Conservation (phyloP, 1,140 invertebrate species). For the Aphaenogaster floridana region DNA sequence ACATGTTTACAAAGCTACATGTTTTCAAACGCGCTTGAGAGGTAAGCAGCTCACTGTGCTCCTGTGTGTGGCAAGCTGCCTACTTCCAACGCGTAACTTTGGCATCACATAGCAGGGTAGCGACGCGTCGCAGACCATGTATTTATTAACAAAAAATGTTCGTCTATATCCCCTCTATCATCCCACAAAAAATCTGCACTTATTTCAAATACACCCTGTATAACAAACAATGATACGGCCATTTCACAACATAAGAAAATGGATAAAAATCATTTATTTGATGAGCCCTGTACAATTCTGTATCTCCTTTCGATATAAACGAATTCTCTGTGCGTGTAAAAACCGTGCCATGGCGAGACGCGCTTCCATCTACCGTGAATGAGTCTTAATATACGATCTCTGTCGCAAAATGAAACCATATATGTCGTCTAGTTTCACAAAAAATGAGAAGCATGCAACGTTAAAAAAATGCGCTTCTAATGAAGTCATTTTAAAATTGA, state of each 20-base stretch:
- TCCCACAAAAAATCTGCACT: too few relatives aligned
- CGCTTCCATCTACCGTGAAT: conserved; percentile 30
- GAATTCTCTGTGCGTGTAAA: not conserved
- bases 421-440: conserved; percentile 40
- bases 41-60: too few relatives aligned
- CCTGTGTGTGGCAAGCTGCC: too few relatives aligned
- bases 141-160: too few relatives aligned
- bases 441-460: conserved; percentile 22
- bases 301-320: not conserved
- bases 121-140: too few relatives aligned
- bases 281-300: not conserved
- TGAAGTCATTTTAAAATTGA: conserved; percentile 31
- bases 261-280: not conserved
- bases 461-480: conserved; percentile 24
- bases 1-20: too few relatives aligned
- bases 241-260: not conserved
- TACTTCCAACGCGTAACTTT: too few relatives aligned
- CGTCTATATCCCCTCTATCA: too few relatives aligned
- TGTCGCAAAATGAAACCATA: conserved; percentile 26
- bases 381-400: conserved; percentile 21
- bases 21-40: too few relatives aligned
- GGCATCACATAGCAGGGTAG: too few relatives aligned
- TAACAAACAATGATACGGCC: not conserved
- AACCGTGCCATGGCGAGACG: conserved; percentile 7
- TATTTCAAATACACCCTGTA: too few relatives aligned